Conservation (phyloP, 2,797 vertebrate genomes). For the Hoplostethus atlanticus region DNA sequence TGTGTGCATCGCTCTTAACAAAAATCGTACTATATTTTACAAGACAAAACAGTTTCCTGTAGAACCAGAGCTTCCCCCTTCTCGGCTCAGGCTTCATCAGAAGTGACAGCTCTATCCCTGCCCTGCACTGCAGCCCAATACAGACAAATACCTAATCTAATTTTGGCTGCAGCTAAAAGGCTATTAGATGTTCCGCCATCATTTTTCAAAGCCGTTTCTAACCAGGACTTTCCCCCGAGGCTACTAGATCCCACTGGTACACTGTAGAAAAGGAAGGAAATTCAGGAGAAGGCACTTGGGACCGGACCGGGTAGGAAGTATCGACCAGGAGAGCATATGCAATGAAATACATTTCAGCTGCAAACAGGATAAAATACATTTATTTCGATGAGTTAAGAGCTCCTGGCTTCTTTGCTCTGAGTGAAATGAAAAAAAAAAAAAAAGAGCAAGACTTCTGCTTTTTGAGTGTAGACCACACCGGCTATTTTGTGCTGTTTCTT, state of each 20-base stretch:
- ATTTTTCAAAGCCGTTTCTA: slow-evolving; percentile 52
- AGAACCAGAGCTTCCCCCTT: slow-evolving; percentile 40
- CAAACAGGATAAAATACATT: no score
- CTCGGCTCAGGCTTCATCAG: slow-evolving; percentile 43
- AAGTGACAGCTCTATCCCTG: slow-evolving; percentile 51
- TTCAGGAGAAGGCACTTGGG: not conserved
- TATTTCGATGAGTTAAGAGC: no score
- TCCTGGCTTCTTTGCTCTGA: no score
- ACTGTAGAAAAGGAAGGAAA: not conserved
- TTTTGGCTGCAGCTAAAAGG: slow-evolving; percentile 63
- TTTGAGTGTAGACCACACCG: not conserved
- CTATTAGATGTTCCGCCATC: slow-evolving; percentile 51
- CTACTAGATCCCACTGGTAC: slow-evolving; percentile 27
- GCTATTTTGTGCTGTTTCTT: not conserved
- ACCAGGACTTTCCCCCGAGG: slow-evolving; percentile 45
- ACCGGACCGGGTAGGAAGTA: not conserved
- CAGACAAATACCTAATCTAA: slow-evolving; percentile 59
- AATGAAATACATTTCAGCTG: no score
- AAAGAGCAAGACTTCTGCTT: no score
- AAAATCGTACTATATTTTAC: slow-evolving; percentile 2
- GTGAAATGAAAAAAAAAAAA: no score
- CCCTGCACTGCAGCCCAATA: slow-evolving; percentile 40
- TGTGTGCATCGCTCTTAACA: slow-evolving; percentile 8
- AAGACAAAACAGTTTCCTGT: slow-evolving; percentile 19
- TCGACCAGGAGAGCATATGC: not conserved